Percentiles rank a stretch among this genome's conserved stretches.
Conservation (phyloP, 2,888 invertebrate genomes). For the Lutraria lutraria region DNA sequence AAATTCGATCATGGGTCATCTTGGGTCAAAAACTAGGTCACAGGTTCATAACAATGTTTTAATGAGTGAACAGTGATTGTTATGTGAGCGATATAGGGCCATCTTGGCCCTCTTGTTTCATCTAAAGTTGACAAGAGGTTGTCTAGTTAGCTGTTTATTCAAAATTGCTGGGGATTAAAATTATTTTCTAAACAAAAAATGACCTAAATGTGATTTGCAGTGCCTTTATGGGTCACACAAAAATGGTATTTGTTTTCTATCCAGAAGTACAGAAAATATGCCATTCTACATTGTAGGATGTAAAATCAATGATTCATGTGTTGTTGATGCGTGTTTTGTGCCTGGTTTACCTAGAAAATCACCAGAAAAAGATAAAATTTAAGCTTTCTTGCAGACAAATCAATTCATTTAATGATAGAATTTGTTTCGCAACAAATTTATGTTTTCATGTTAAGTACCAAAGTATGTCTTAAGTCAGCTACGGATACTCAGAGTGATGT, state of each 20-base stretch:
- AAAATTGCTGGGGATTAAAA: no score
- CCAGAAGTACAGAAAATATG: neutral
- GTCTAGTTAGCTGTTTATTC: no score
- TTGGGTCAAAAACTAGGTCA: no score
- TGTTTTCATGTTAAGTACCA: neutral
- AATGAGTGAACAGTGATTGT: no score
- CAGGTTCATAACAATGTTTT: no score
- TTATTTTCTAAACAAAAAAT: no score
- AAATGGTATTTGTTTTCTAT: no score
- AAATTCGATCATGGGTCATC: no score
- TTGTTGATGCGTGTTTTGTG: neutral
- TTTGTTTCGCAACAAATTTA: neutral
- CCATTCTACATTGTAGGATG: neutral
- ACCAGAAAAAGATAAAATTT: neutral
- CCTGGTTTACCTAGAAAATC: neutral
- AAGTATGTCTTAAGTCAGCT: neutral
- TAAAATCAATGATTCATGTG: slow-evolving; percentile 7
- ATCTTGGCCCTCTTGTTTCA: no score
- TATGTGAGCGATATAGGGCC: no score
- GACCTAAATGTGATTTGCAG: no score
- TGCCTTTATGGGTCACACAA: neutral
- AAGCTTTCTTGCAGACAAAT: neutral
- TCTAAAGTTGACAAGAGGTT: no score
- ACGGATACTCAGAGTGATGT: neutral
- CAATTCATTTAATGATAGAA: slow-evolving; percentile 6